Base-by-base conservation (phyloP, 2,888 invertebrate species). In the Eristalis pertinax region DNA sequence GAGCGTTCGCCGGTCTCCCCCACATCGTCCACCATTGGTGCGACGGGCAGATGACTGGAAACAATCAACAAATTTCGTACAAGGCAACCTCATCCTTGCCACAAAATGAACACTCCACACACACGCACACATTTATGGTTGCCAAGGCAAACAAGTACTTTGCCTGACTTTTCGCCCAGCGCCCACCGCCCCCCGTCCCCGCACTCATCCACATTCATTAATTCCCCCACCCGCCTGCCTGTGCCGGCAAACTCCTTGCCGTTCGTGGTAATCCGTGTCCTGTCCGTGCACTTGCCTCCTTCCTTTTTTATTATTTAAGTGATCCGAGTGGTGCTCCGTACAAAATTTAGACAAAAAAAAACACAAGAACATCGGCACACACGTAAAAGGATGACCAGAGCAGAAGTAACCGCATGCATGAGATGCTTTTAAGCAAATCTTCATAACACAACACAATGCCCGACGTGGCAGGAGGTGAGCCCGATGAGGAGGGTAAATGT, bases 361-460 rank as follows among this genome's bases (percentile, higher is more conserved):
- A 11, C 15, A 43, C 32, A 75, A 72, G 56, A 50, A 29, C 19
- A 56, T 15, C 38, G n/a, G 58, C 24, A 68, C 50, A 72, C 35
- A 69, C 60, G 70, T 69, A 78, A 76, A 78, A 70, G 74, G 78
- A 74, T 86, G 86, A 78, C 83, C 83, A 65, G 60, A 75, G 70
- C 83, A 83, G 78, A 78, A 82, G 83, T 83, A 82, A 83, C 86
- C 83, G 15, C 86, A 86, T 86, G 78, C 83, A 86, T 86, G 86
- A 78, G 70, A 86, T 83, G 83, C 86, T 86, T 86, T 83, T 83
- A 86, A 86, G 78, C 67, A 83, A 86, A 83, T 83, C 68, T 86
- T 72, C 77, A 74, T 82, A 82, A 67, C 69, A 82, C 58, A 73
- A 60, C 76, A 85, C 62, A 32, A 32, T 63, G 50, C 32, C 56